Conservation (phyloP, 2,113 vertebrate species). For the Gila orcuttii region DNA sequence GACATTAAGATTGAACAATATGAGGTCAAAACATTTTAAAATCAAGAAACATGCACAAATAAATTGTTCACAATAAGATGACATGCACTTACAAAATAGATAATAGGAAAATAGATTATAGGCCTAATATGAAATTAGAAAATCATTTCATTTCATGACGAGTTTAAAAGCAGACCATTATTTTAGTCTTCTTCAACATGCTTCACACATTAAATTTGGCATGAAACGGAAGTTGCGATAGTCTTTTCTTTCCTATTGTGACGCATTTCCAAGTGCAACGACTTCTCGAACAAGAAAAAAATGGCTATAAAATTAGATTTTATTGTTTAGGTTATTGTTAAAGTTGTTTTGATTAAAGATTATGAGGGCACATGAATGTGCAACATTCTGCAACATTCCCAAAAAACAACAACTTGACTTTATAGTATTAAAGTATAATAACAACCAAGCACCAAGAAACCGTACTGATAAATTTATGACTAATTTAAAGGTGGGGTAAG, state of each 20-base stretch:
- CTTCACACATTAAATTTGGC: not conserved
- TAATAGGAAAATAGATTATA: not conserved
- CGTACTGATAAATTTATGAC: not conserved
- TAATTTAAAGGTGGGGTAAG: not conserved
- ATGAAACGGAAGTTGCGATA: too few relatives aligned
- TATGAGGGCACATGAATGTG: too few relatives aligned
- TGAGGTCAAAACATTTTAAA: not conserved
- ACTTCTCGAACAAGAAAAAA: too few relatives aligned
- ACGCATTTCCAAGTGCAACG: too few relatives aligned
- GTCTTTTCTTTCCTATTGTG: too few relatives aligned
- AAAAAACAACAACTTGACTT: too few relatives aligned
- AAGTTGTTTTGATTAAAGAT: too few relatives aligned
- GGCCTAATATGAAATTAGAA: too few relatives aligned
- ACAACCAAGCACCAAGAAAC: not conserved
- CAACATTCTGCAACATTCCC: too few relatives aligned
- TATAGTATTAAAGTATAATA: not conserved
- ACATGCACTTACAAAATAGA: not conserved
- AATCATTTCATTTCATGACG: not conserved
- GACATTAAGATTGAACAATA: not conserved
- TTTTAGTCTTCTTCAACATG: not conserved
- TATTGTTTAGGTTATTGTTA: too few relatives aligned
- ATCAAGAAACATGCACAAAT: not conserved
- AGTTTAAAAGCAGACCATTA: not conserved
- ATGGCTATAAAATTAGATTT: too few relatives aligned
- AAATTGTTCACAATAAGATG: not conserved